Evolutionary conservation across 2,797 vertebrate genomes (phyloP), one percentile per base, ranked within the genome.

Genomic region (Takifugu rubripes): DNA sequence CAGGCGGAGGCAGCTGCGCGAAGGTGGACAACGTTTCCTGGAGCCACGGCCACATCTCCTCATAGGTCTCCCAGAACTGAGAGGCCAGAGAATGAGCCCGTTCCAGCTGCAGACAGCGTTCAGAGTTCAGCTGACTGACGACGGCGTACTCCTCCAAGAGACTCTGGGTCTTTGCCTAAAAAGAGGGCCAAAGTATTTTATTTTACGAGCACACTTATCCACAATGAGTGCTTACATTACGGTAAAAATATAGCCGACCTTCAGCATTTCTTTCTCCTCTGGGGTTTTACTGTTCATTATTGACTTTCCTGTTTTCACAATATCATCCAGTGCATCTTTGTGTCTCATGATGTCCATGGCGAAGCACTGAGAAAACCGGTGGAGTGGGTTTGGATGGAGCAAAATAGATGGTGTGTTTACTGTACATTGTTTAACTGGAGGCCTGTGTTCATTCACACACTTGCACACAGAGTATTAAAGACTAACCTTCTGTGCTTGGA

Each of bases 21-120:
- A 99, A 94, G 72, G 88, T 76, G 64, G 50, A 84, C 77, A 94
- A 75, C 7, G 93, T 96, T 72, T 99, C 96, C 64, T 89, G 93
- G 62, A 99, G 86, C 97, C 97, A 99, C 0, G 97, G 97, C 92
- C 95, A 96, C 70, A 99, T 91, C 79, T 99, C 97, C 79, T 98
- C 96, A 0, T 95, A 93, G 0, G 97, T 98, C 89, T 99, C 97
- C 95, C 97, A 99, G 87, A 99, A 99, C 88, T 98, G 97, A 73
- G 83, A 88, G 59, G 93, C 94, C 43, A 99, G 88, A 10, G 95
- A 97, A 69, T 98, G 96, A 17, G 95, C 95, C 55, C 96, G 88
- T 68, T 99, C 97, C 61, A 99, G 86, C 82, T 98, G 96, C 25
- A 98, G 92, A 57, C 90, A 94, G 59, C 97, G 92, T 82, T 98